Evolutionary conservation across 2,888 invertebrate genomes (phyloP).

Genomic region (Steromphala cineraria): DNA sequence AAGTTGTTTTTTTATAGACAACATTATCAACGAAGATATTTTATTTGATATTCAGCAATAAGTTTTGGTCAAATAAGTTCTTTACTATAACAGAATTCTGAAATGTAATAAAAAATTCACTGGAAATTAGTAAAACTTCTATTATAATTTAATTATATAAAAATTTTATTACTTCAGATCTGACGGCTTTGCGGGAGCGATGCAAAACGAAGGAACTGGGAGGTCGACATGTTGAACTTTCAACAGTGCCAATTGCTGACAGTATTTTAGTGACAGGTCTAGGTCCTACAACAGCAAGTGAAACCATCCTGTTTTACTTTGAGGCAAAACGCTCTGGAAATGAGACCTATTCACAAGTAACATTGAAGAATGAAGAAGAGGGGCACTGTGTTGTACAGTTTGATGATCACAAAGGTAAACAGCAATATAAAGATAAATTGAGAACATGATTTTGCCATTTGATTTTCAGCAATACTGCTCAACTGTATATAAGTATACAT

Average conservation of each 20-base stretch:
- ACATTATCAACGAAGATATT: too few species aligned
- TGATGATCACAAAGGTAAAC: slow-evolving; percentile 24
- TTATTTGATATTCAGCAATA: too few species aligned
- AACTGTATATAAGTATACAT: too few species aligned
- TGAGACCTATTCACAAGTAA: background rate
- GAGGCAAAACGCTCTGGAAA: slow-evolving; percentile 5
- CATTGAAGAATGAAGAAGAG: background rate
- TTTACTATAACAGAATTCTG: too few species aligned
- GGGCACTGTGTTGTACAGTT: background rate
- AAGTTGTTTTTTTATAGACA: too few species aligned
- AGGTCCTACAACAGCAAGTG: background rate
- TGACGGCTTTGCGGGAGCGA: background rate
- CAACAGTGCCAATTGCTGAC: background rate
- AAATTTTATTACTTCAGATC: background rate
- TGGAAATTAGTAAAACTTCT: too few species aligned
- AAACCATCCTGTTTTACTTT: background rate
- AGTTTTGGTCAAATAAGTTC: too few species aligned
- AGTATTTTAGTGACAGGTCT: background rate
- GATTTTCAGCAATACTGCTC: too few species aligned
- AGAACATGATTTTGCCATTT: too few species aligned
- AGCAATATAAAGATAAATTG: background rate
- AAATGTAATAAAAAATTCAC: too few species aligned
- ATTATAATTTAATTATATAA: too few species aligned
- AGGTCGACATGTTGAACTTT: background rate
- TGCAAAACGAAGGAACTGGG: background rate